Conservation (phyloP, 2,888 invertebrate species). For the Dryobota labecula region DNA sequence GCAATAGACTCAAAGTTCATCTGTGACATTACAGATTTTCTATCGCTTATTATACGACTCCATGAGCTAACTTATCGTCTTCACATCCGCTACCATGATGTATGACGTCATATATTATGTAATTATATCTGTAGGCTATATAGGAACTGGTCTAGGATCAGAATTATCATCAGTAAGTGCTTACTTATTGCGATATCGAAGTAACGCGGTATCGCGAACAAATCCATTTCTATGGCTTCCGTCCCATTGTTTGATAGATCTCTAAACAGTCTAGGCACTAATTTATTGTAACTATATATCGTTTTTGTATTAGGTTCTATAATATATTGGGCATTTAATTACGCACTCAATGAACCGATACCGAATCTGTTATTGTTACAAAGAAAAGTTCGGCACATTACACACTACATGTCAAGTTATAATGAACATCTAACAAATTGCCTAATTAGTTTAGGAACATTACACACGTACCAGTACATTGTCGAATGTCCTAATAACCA, state of each 20-base stretch:
- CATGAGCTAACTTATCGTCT: conserved; percentile 39
- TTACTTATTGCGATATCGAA: conserved; percentile 19
- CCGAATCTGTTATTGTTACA: conserved; percentile 41
- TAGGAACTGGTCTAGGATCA: conserved; percentile 38
- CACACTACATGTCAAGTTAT: conserved; percentile 41
- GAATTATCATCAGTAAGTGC: conserved; percentile 31
- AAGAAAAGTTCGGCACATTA: conserved; percentile 39
- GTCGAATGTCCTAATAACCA: conserved; percentile 72
- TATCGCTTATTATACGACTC: conserved; percentile 23
- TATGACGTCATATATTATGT: conserved; percentile 41
- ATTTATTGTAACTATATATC: conserved; percentile 10
- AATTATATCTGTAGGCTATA: conserved; percentile 44
- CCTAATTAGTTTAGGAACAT: conserved; percentile 72
- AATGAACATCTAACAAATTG: conserved; percentile 57
- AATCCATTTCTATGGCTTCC: conserved; percentile 45
- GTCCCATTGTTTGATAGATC: conserved; percentile 42
- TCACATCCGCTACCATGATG: conserved; percentile 34
- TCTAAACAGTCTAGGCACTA: conserved; percentile 16
- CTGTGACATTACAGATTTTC: conserved; percentile 30
- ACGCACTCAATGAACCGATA: conserved; percentile 40
- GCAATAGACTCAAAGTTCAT: conserved; percentile 22
- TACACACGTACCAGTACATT: conserved; percentile 64
- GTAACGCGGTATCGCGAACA: conserved; percentile 18
- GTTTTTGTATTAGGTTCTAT: conserved; percentile 1
- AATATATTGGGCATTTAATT: conserved; percentile 9